Base-by-base conservation (phyloP, 1,140 invertebrate genomes). In the Solen grandis region DNA sequence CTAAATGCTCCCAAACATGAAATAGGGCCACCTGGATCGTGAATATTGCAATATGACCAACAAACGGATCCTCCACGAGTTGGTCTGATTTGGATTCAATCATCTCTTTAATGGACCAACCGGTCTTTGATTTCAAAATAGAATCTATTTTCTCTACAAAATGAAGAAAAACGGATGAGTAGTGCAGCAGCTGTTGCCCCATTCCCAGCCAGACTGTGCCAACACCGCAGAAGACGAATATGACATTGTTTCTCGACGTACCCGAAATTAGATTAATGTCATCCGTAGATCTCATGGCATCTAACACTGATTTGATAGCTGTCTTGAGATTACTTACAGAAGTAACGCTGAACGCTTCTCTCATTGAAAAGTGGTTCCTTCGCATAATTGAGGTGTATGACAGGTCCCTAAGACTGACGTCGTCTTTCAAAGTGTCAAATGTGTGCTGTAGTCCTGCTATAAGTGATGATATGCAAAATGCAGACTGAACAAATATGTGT, bases 221-320 rank as follows among this genome's bases (percentile, higher is more conserved):
- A 78, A 88, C 86, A 3, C 86, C 88, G 83, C 85, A 84, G 69
- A 86, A 89, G 19, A 86, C 84, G 60, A 86, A 86, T 19, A 86
- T 75, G 22, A 86, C 68, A 0, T 73, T 68, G 5, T n/a, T n/a
- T n/a, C n/a, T n/a, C n/a, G n/a, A n/a, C n/a, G n/a, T n/a, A n/a
- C n/a, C n/a, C n/a, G n/a, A n/a, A n/a, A n/a, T n/a, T n/a, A n/a
- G n/a, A n/a, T n/a, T n/a, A n/a, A n/a, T n/a, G n/a, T n/a, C n/a
- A n/a, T n/a, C n/a, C n/a, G n/a, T n/a, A n/a, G n/a, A n/a, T n/a
- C n/a, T n/a, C n/a, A n/a, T n/a, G n/a, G n/a, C n/a, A n/a, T n/a
- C n/a, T n/a, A n/a, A n/a, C n/a, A n/a, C n/a, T n/a, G n/a, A n/a
- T n/a, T n/a, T n/a, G n/a, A n/a, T n/a, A n/a, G n/a, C n/a, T n/a